Evolutionary conservation across 1,140 invertebrate species (phyloP), one percentile per base, ranked within the genome.

Genomic region (Rhagoletis pomonella): DNA sequence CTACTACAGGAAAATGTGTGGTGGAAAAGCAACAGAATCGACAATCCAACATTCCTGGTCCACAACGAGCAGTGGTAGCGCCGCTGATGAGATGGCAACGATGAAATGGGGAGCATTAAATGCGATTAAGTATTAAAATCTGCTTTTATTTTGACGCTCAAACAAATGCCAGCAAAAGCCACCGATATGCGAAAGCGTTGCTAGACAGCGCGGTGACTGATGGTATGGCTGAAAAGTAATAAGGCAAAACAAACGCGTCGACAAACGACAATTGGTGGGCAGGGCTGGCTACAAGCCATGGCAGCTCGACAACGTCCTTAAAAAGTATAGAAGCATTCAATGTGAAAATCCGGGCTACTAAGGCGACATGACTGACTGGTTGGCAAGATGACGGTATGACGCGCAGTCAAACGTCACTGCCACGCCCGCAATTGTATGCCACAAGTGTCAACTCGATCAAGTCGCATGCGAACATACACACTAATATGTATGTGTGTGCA

Each of bases 101-200:
- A 42, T 29, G 29, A 85, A 55, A 55, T 3, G 17, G 50, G 50
- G 73, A 81, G 50, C 73, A 81, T 81, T 81, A 55, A 81, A 81
- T 55, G 44, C 50, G 73, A 81, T 81, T 81, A 81, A 55, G 50
- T 19, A 81, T 81, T 55, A 81, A 81, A 55, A 29, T 55, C 73
- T 81, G 50, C 7, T 55, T 50, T 81, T 81, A 81, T 81, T 58
- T 81, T 29, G 17, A 81, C 44, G n/a, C 73, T 19, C 50, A 81
- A 29, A 29, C 73, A 58, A 81, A 81, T 10, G 47, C 17, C 47
- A 81, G 9, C 73, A 50, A 14, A 58, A 5, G 3, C 10, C 2
- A 14, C 73, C 19, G 12, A 17, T 5, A 47, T n/a, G 10, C 65
- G 39, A 69, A 44, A 14, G 12, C n/a, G 17, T 3, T n/a, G n/a